phyloP scores from a whole-genome alignment of 2,113 vertebrate species.

The Tapirus terrestris region DNA sequence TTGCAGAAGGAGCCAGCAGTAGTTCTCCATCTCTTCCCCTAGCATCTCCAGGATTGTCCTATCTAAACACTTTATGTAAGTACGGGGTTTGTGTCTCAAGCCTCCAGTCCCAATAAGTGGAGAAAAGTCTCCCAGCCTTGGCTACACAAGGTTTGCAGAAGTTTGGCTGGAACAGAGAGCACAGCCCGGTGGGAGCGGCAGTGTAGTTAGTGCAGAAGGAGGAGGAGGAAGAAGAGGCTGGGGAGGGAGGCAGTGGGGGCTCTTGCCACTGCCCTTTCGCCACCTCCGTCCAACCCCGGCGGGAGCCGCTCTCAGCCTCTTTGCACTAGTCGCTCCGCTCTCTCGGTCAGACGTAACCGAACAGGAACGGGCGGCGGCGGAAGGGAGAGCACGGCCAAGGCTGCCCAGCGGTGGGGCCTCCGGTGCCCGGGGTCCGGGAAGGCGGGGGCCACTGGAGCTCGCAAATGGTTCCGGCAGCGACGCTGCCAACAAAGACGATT shows the following conservation, averaged over 20 bases:
- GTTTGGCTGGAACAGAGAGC: constrained; percentile 72
- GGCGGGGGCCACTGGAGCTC: constrained; percentile 61
- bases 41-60: not conserved
- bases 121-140: constrained; percentile 69
- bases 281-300: constrained; percentile 85
- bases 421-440: constrained; percentile 30
- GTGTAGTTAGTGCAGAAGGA: constrained; percentile 43
- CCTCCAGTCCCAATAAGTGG: constrained; percentile 36
- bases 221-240: constrained; percentile 65
- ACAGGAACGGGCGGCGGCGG: constrained; percentile 89
- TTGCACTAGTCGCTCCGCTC: constrained; percentile 88
- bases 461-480: constrained; percentile 74
- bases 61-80: constrained; percentile 48
- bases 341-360: constrained; percentile 97
- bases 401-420: constrained; percentile 59
- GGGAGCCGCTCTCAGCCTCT: constrained; percentile 87
- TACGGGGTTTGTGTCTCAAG: constrained; percentile 18
- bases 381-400: constrained; percentile 49
- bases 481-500: constrained; percentile 76
- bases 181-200: constrained; percentile 68
- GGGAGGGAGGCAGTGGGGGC: constrained; percentile 71
- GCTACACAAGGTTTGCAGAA: constrained; percentile 78
- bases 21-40: not conserved
- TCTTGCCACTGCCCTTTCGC: constrained; percentile 84
- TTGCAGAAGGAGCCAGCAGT: not conserved